These are phyloP conservation scores for Coregonus sp. DNA, from an alignment of 2,797 vertebrate genomes.

Conservation along the genomic window DNA sequence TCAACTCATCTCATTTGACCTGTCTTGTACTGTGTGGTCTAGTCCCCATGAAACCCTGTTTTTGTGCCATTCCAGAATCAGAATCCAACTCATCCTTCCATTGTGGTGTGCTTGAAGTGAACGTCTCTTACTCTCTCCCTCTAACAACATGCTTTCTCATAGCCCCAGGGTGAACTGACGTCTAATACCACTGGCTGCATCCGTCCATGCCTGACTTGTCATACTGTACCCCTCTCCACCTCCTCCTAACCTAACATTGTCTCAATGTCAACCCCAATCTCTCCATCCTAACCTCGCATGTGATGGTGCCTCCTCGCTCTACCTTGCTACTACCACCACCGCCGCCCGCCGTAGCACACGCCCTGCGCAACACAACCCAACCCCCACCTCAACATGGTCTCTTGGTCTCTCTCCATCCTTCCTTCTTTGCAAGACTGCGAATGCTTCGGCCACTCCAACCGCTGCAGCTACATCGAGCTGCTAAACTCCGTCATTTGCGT, in stretches of 20 bases:
- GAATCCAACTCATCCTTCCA: slow-evolving; percentile 47
- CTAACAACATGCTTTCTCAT: slow-evolving; percentile 64
- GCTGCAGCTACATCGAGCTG: slow-evolving; percentile 99
- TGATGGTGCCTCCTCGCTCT: slow-evolving; percentile 74
- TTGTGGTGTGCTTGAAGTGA: slow-evolving; percentile 75
- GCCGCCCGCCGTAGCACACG: slow-evolving; percentile 62
- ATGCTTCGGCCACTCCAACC: slow-evolving; percentile 99
- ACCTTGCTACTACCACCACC: slow-evolving; percentile 59
- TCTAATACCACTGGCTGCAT: slow-evolving; percentile 53
- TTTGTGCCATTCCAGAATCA: slow-evolving; percentile 46
- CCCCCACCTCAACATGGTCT: slow-evolving; percentile 34
- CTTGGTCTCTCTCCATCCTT: slow-evolving; percentile 62
- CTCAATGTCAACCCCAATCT: slow-evolving; percentile 50
- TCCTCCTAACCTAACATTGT: background rate
- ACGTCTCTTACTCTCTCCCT: slow-evolving; percentile 40
- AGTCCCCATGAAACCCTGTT: slow-evolving; percentile 53
- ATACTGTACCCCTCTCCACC: slow-evolving; percentile 15
- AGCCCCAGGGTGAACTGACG: slow-evolving; percentile 45
- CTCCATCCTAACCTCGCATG: slow-evolving; percentile 81
- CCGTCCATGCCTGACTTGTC: slow-evolving; percentile 23
- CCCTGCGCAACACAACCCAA: slow-evolving; percentile 48
- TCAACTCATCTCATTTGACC: slow-evolving; percentile 45
- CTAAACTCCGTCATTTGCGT: slow-evolving; percentile 99
- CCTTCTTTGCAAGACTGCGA: slow-evolving; percentile 97
- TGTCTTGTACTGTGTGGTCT: slow-evolving; percentile 45